Percentiles rank a stretch among this genome's conserved stretches.
phyloP scores from a whole-genome alignment of 2,888 invertebrate genomes.

The Iselma pallidipennis region DNA sequence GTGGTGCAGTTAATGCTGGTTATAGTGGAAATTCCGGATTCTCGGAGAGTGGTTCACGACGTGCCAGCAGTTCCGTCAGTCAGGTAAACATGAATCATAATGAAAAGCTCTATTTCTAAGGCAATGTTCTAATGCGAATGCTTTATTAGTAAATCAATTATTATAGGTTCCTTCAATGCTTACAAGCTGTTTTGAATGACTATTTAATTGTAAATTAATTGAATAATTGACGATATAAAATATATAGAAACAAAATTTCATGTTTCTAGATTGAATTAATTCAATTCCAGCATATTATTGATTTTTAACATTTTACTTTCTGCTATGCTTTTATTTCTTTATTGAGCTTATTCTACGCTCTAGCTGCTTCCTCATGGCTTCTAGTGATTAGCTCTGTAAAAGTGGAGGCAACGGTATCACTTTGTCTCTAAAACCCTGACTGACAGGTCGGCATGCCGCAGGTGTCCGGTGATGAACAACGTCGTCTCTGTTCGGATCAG shows the following conservation, averaged over 20 bases:
- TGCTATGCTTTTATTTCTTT: not conserved
- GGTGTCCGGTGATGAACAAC: constrained; percentile 76
- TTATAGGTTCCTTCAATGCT: no score
- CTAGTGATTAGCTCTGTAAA: constrained; percentile 16
- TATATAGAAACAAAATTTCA: no score
- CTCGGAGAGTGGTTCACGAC: constrained; percentile 65
- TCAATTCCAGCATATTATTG: no score
- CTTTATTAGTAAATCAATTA: not conserved
- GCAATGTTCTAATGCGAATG: not conserved
- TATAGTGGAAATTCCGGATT: constrained; percentile 55
- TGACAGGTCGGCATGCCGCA: constrained; percentile 55
- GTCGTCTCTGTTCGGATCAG: constrained; percentile 68
- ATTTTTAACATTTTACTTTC: not conserved
- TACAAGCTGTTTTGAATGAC: no score
- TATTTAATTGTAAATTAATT: no score
- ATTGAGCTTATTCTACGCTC: not conserved
- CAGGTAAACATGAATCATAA: constrained; percentile 60
- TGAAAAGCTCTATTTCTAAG: not conserved
- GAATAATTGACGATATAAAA: no score
- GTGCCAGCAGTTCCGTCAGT: constrained; percentile 75
- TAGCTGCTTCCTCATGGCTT: constrained; percentile 15
- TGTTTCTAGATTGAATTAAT: no score
- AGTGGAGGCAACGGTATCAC: constrained; percentile 25
- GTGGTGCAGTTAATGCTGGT: constrained; percentile 56
- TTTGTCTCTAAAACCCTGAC: constrained; percentile 34